Evolutionary conservation across 2,797 vertebrate species (phyloP), one percentile per base, ranked within the genome.

Genomic region (Rhyacichthys aspro): DNA sequence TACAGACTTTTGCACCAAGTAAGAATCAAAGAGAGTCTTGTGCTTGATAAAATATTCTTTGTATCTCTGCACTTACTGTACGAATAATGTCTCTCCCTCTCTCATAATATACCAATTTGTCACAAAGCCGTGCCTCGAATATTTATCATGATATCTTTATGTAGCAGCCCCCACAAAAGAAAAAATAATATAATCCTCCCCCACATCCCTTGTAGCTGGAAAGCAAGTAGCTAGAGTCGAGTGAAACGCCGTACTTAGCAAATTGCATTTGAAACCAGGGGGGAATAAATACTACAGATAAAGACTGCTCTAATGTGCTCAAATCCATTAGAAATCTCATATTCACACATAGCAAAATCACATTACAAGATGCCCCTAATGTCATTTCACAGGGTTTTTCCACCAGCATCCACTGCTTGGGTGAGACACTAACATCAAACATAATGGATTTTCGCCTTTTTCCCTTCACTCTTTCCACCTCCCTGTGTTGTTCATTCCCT

Each of bases 261-360:
- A 92, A 93, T 90, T 88, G 84, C 89, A 90, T 91, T 92, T 90
- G 83, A 87, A 90, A 87, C 89, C 90, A 86, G 79, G 63, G 71
- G 88, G 90, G 89, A 90, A 92, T 92, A 93, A 92, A 93, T 91
- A 92, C 84, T 85, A 81, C 82, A 86, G 89, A 91, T 92, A 91
- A 90, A 93, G 90, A 90, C 89, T 83, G 80, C 83, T 88, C 84
- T 91, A 91, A 91, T 93, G 89, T 89, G 86, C 87, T 90, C 76
- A 76, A 88, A 93, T 92, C 92, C 92, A 93, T 93, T 92, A 91
- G 88, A 92, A 90, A 93, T 92, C 90, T 94, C 91, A 93, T 93
- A 92, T 92, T 93, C 90, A 88, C 91, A 91, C 90, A 88, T 88
- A 68, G 76, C 74, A 77, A 89, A 92, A 93, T 91, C 86, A 70